Evolutionary conservation across 2,888 invertebrate species (phyloP).

Genomic region (Drosophila borborema): DNA sequence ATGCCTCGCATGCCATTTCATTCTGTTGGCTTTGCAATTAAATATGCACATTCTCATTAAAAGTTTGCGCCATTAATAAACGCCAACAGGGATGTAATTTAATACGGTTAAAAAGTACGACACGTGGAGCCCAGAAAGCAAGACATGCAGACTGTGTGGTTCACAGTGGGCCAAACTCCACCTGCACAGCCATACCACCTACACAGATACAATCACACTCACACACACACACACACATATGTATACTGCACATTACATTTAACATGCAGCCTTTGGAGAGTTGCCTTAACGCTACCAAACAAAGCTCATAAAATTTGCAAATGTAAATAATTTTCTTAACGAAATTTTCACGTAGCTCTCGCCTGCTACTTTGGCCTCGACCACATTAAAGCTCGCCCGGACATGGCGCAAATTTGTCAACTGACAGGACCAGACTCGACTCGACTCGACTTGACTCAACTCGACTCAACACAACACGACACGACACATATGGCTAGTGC

Average conservation of each 20-base stretch:
- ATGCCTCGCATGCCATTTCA: slow-evolving; percentile 35
- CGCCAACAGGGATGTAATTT: slow-evolving; percentile 80
- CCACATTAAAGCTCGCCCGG: slow-evolving; percentile 70
- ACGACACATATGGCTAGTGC: slow-evolving; percentile 69
- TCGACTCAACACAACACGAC: slow-evolving; percentile 21
- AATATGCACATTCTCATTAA: slow-evolving; percentile 80
- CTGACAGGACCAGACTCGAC: slow-evolving; percentile 58
- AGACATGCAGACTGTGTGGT: slow-evolving; percentile 40
- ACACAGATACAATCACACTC: slow-evolving; percentile 1
- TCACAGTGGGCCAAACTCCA: slow-evolving; percentile 19
- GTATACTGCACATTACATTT: slow-evolving; percentile 64
- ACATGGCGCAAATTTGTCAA: slow-evolving; percentile 73
- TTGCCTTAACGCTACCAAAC: slow-evolving; percentile 64
- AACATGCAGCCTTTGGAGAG: slow-evolving; percentile 70
- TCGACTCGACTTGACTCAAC: slow-evolving; percentile 22
- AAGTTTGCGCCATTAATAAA: slow-evolving; percentile 81
- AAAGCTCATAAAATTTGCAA: slow-evolving; percentile 80
- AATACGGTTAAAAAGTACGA: slow-evolving; percentile 79
- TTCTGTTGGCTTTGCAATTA: slow-evolving; percentile 75
- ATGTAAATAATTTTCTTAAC: slow-evolving; percentile 80
- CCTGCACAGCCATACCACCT: slow-evolving; percentile 11
- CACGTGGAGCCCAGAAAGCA: slow-evolving; percentile 65
- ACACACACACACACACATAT: slow-evolving; percentile 15
- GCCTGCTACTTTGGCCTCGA: slow-evolving; percentile 41
- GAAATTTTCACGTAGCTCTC: slow-evolving; percentile 69